Evolutionary conservation across 2,888 invertebrate genomes (phyloP), one percentile per base, ranked within the genome.

Genomic region (Campoplex capitator): DNA sequence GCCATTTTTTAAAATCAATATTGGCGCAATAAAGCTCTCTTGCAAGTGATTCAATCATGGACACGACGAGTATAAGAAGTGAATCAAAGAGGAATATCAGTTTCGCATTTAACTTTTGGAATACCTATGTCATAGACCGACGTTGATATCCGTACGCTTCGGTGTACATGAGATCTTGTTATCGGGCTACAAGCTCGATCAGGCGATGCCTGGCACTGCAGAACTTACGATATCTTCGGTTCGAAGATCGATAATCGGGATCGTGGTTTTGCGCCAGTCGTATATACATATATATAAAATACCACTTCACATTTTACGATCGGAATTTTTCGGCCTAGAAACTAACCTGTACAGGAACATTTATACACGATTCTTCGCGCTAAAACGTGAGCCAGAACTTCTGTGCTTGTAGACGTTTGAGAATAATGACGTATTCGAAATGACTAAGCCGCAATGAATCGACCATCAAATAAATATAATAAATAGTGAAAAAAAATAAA

Each of bases 401-500:
- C 51, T 58, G 74, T 73, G 78, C 73, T 56, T 65, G 68, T 81
- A 78, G 70, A 84, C 83, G 85, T 85, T 58, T 86, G 67, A 85
- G 86, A 84, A 88, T 84, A 86, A 89, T 89, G 84, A 88, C 87
- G 79, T 84, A 83, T 87, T 86, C 78, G 76, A 81, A 76, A 78
- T 51, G 4, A 35, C 58, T 18, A 48, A 80, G 71, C 79, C 42
- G 35, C 71, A 23, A 45, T 48, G 62, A 71, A 80, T 80, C 71
- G 51, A 68, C 23, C 73, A 54, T 32, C 2, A 70, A 42, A 68
- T 16, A 68, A 54, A 67, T 62, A 78, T 28, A 23, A 9, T 18
- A 9, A 54, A 32, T 1, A 6, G 54, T 4, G 32, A n/a, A 28
- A 70, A 58, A 79, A 58, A 70, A 38, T 6, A 71, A 70, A n/a